A percentile compares a stretch with the other conserved stretches of the same genome.
Conservation (phyloP, 2,113 vertebrate genomes). For the Columba janthina region DNA sequence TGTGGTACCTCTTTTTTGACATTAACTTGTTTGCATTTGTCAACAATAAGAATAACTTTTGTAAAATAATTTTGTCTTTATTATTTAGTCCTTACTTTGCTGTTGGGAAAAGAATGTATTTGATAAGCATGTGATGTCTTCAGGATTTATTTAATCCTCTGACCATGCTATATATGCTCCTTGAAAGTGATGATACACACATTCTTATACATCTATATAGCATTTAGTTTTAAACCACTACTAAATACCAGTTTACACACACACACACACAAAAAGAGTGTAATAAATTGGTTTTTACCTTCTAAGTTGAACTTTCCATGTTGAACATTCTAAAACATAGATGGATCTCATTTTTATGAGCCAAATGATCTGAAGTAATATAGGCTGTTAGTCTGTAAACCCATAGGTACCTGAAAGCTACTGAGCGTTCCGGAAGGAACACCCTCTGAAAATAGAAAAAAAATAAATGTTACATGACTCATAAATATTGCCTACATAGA, state of each 20-base stretch:
- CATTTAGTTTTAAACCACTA: not conserved
- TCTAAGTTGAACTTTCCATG: not conserved
- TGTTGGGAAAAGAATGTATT: not conserved
- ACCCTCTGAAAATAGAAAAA: not conserved
- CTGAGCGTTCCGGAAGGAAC: not conserved
- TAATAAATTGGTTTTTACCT: not conserved
- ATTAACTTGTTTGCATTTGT: not conserved
- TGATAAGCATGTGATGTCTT: not conserved
- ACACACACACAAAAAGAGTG: not conserved
- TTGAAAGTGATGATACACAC: not conserved
- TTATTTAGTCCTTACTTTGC: not conserved
- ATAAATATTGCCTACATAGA: not conserved
- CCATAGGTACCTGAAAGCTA: not conserved
- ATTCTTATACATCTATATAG: not conserved
- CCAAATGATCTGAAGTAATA: not conserved
- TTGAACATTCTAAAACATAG: not conserved
- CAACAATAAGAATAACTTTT: not conserved
- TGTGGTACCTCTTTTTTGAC: not conserved
- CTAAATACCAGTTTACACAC: not conserved
- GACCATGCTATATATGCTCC: not conserved
- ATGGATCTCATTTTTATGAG: not conserved
- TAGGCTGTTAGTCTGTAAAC: not conserved
- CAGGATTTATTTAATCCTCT: not conserved
- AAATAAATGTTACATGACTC: accelerated
- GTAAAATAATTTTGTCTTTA: not conserved